Conservation (phyloP, 2,888 invertebrate genomes). For the Zygothrica quintamaculata region DNA sequence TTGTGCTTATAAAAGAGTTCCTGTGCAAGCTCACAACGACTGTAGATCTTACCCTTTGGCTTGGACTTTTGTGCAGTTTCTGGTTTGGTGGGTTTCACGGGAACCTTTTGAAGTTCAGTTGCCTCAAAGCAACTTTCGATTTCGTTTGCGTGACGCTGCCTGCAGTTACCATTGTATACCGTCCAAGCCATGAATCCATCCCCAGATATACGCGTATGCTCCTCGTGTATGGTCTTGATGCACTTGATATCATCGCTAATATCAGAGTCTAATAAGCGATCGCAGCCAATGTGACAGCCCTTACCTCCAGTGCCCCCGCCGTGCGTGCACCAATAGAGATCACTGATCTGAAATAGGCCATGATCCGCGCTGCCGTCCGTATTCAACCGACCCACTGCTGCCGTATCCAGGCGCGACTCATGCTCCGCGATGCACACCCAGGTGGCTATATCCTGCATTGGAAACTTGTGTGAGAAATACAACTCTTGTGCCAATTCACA, state of each 20-base stretch:
- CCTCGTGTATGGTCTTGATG: slow-evolving; percentile 87
- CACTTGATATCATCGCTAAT: slow-evolving; percentile 88
- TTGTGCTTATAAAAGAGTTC: slow-evolving; percentile 87
- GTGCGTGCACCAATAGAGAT: slow-evolving; percentile 89
- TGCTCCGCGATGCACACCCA: slow-evolving; percentile 91
- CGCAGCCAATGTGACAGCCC: slow-evolving; percentile 88
- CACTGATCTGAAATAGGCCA: slow-evolving; percentile 90
- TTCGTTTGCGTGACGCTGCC: no score
- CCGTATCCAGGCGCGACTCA: slow-evolving; percentile 89
- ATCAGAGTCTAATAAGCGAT: slow-evolving; percentile 88
- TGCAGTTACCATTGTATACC: slow-evolving; percentile 87
- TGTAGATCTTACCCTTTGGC: slow-evolving; percentile 86
- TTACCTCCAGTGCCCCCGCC: slow-evolving; percentile 84
- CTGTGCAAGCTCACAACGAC: slow-evolving; percentile 89
- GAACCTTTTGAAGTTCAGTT: not conserved
- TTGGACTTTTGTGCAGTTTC: slow-evolving; percentile 22
- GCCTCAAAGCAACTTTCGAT: slow-evolving; percentile 50
- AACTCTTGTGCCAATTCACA: slow-evolving; percentile 90
- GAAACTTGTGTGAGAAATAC: slow-evolving; percentile 86
- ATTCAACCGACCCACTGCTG: slow-evolving; percentile 86
- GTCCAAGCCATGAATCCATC: slow-evolving; percentile 91
- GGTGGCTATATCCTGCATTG: slow-evolving; percentile 86
- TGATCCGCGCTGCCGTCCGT: slow-evolving; percentile 87
- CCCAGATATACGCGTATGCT: slow-evolving; percentile 88
- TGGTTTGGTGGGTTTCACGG: slow-evolving; percentile 41